phyloP scores from a whole-genome alignment of 2,888 invertebrate genomes.

The Lasioglossum malachurum region DNA sequence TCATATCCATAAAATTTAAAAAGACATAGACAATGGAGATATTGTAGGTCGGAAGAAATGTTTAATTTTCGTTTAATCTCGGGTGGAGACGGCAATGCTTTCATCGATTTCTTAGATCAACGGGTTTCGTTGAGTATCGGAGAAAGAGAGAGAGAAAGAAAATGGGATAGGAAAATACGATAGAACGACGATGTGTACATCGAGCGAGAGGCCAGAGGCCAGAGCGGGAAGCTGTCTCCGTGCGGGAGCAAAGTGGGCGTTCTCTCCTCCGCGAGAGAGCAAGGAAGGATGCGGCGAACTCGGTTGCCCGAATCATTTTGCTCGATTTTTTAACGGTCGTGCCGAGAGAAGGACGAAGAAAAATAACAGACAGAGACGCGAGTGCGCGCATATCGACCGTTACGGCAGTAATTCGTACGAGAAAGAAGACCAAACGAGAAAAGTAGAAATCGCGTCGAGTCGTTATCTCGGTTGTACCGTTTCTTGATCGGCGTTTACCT shows the following conservation, averaged over 20 bases:
- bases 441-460: not conserved
- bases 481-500: not conserved
- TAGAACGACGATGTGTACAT: not conserved
- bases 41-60: too few relatives aligned
- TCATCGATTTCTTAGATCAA: not conserved
- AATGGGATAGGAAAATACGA: not conserved
- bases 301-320: constrained; percentile 63
- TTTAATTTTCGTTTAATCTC: not conserved
- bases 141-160: not conserved
- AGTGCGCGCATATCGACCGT: constrained; percentile 15
- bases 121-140: not conserved
- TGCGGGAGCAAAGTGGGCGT: constrained; percentile 64
- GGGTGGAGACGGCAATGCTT: not conserved
- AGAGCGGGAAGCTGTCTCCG: constrained; percentile 27
- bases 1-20: too few relatives aligned
- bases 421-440: not conserved
- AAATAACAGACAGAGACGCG: constrained; percentile 42
- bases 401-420: not conserved
- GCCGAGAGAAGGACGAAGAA: constrained; percentile 45
- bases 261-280: constrained; percentile 52
- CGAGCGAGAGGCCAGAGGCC: not conserved
- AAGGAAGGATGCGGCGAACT: constrained; percentile 42
- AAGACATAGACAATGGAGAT: too few relatives aligned
- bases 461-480: not conserved
- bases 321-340: constrained; percentile 80